These are phyloP conservation scores for Hirtodrosophila trivittata DNA, from an alignment of 2,888 invertebrate genomes.

Conservation along the genomic window DNA sequence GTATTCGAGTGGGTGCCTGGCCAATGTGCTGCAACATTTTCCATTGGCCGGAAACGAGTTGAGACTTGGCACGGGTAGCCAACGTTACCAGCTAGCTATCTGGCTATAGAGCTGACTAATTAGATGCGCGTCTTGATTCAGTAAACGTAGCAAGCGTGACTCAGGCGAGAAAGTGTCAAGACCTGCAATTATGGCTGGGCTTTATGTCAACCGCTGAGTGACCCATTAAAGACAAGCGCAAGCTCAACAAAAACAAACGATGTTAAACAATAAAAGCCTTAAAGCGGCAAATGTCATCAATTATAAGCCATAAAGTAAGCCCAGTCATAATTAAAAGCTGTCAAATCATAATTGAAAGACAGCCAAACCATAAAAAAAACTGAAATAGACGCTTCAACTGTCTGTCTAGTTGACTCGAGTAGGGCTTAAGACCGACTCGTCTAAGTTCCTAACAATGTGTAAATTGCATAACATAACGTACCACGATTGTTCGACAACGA, in stretches of 20 bases:
- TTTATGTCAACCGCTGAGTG: constrained; percentile 28
- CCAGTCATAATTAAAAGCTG: constrained; percentile 68
- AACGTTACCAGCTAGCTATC: constrained; percentile 5
- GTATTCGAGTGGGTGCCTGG: constrained; percentile 7
- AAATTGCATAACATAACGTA: constrained; percentile 67
- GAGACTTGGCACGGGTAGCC: constrained; percentile 19
- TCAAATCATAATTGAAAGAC: constrained; percentile 70
- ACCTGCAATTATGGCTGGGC: constrained; percentile 31
- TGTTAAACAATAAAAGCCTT: constrained; percentile 24
- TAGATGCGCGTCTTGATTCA: constrained; percentile 34
- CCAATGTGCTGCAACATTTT: constrained; percentile 16
- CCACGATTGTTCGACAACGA: constrained; percentile 3
- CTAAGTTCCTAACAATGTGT: constrained; percentile 67
- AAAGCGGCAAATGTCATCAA: constrained; percentile 62
- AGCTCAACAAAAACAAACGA: constrained; percentile 12
- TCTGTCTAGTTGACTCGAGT: not conserved
- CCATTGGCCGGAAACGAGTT: constrained; percentile 25
- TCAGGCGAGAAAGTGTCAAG: constrained; percentile 68
- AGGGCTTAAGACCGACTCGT: constrained; percentile 7
- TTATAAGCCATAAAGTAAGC: constrained; percentile 52
- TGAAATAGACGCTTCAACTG: constrained; percentile 1
- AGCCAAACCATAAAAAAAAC: not conserved
- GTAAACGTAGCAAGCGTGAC: constrained; percentile 51
- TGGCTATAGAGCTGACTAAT: constrained; percentile 29
- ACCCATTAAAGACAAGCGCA: constrained; percentile 26